Evolutionary conservation across 2,797 vertebrate genomes (phyloP).

Genomic region (Karalla daura): DNA sequence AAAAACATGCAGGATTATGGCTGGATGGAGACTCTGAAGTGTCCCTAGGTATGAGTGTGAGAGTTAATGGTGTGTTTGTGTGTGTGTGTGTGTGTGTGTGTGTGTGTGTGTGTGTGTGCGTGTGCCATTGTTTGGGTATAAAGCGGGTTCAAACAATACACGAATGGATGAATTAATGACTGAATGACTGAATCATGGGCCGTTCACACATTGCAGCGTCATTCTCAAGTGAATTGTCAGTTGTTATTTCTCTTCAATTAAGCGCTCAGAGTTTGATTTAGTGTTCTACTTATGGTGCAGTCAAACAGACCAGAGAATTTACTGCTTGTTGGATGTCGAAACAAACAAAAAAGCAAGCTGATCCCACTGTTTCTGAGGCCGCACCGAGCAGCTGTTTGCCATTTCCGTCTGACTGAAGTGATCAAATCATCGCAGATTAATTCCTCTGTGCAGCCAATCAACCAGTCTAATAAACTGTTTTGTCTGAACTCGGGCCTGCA

Average conservation of each 20-base stretch:
- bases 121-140: too few species aligned
- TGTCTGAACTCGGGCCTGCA: background rate
- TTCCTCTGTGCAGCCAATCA: conserved; percentile 12
- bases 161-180: too few species aligned
- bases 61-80: too few species aligned
- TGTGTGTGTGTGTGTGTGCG: too few species aligned
- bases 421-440: background rate
- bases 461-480: conserved; percentile 16
- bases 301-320: background rate
- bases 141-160: too few species aligned
- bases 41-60: too few species aligned
- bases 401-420: background rate
- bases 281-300: background rate
- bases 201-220: too few species aligned
- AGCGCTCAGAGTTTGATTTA: too few species aligned
- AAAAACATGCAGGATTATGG: too few species aligned
- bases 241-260: background rate
- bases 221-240: background rate
- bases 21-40: too few species aligned
- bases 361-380: background rate
- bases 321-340: background rate
- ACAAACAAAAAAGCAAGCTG: background rate
- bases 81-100: too few species aligned
- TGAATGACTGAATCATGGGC: too few species aligned
- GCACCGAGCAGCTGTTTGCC: background rate